A percentile compares a stretch with the other conserved stretches of the same genome.
phyloP scores from a whole-genome alignment of 2,888 invertebrate genomes.

The Erpobdella octoculata region DNA sequence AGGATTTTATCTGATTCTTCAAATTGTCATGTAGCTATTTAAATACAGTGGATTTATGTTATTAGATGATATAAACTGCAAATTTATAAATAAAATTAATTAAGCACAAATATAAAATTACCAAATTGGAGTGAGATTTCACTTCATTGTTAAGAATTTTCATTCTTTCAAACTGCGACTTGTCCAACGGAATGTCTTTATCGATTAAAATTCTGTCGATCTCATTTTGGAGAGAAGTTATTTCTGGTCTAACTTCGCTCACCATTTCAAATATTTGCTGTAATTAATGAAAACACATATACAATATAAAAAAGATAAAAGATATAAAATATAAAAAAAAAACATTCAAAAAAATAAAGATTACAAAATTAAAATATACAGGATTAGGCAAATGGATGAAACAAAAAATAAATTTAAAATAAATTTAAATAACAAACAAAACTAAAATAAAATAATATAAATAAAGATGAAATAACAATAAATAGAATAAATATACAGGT shows the following conservation, averaged over 20 bases:
- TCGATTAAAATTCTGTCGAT: background rate
- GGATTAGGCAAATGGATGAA: too few species aligned
- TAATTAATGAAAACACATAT: too few species aligned
- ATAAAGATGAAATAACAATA: too few species aligned
- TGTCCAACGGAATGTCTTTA: background rate
- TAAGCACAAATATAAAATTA: background rate
- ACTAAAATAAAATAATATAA: too few species aligned
- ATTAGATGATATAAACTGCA: background rate
- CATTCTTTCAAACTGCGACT: background rate
- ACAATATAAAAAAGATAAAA: too few species aligned
- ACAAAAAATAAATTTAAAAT: too few species aligned
- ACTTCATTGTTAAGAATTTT: background rate
- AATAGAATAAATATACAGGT: too few species aligned
- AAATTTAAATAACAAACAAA: too few species aligned
- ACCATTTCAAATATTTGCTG: background rate
- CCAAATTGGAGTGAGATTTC: background rate
- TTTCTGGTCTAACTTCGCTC: background rate
- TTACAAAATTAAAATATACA: too few species aligned
- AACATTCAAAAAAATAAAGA: too few species aligned
- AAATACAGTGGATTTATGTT: background rate
- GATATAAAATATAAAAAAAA: too few species aligned
- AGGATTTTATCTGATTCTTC: slow-evolving; percentile 23
- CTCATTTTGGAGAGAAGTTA: background rate
- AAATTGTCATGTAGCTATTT: background rate
- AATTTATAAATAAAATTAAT: background rate